These are phyloP conservation scores for Lacerta bilineata DNA, from an alignment of 2,797 vertebrate species.

Conservation along the genomic window DNA sequence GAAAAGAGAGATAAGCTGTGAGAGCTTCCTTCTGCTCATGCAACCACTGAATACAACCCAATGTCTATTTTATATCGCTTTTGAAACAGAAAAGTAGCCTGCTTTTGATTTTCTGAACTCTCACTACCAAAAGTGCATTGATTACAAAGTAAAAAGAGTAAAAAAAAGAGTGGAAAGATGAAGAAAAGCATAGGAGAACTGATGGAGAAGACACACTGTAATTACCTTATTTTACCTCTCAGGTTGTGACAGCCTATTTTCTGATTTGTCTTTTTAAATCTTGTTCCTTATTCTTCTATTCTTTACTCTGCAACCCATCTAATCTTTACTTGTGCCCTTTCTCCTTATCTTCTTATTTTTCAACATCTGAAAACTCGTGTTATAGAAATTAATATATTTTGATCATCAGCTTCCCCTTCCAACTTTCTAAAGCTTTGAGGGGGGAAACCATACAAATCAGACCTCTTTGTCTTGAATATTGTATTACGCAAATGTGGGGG, in stretches of 20 bases:
- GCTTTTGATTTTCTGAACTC: constrained; percentile 58
- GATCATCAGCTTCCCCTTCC: too few relatives aligned
- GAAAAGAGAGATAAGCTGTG: too few relatives aligned
- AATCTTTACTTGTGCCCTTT: not conserved
- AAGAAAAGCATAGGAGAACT: not conserved
- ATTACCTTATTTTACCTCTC: not conserved
- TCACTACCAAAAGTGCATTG: constrained; percentile 45
- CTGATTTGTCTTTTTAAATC: constrained; percentile 36
- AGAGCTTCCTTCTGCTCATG: too few relatives aligned
- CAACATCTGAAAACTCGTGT: too few relatives aligned
- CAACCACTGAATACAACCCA: not conserved
- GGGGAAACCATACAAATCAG: not conserved
- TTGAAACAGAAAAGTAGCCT: constrained; percentile 55
- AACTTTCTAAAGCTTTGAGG: not conserved
- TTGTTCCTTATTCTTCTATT: constrained; percentile 44
- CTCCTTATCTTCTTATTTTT: constrained; percentile 58
- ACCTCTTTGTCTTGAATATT: too few relatives aligned
- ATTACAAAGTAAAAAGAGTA: not conserved
- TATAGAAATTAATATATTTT: too few relatives aligned
- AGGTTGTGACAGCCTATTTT: not conserved
- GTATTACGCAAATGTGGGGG: too few relatives aligned
- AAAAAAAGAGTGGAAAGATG: not conserved
- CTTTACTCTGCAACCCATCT: not conserved
- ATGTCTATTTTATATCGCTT: constrained; percentile 35
- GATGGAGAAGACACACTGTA: not conserved